These are phyloP conservation scores for Zaprionus vittiger DNA, from an alignment of 1,140 invertebrate genomes.

Conservation along the genomic window DNA sequence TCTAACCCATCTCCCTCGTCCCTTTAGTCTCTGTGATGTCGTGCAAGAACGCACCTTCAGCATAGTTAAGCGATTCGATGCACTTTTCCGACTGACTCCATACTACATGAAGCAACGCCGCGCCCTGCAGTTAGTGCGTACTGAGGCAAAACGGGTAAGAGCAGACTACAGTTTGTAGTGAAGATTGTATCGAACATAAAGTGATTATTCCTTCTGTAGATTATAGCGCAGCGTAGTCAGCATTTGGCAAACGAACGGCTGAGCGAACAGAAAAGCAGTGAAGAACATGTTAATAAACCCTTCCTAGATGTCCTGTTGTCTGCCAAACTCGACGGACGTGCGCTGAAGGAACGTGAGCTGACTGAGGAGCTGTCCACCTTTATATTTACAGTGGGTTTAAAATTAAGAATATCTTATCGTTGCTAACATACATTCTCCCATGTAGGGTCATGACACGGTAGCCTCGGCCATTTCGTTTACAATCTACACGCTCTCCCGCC, in stretches of 20 bases:
- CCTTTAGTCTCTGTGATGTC: slow-evolving; percentile 67
- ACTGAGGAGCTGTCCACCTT: slow-evolving; percentile 90
- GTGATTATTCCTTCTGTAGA: slow-evolving; percentile 35
- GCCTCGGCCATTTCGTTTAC: slow-evolving; percentile 73
- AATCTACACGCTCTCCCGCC: slow-evolving; percentile 71
- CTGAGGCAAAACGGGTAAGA: slow-evolving; percentile 58
- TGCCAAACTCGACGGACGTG: slow-evolving; percentile 85
- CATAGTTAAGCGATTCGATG: slow-evolving; percentile 78
- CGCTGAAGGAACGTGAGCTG: slow-evolving; percentile 88
- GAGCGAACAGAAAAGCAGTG: not conserved
- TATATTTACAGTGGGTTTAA: slow-evolving; percentile 88
- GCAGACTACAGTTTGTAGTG: no score
- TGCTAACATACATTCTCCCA: not conserved
- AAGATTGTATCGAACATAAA: no score
- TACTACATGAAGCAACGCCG: slow-evolving; percentile 71
- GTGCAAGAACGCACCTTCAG: slow-evolving; percentile 77
- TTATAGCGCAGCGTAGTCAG: slow-evolving; percentile 50
- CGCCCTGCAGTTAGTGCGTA: slow-evolving; percentile 57
- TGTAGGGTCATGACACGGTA: slow-evolving; percentile 86
- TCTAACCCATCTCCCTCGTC: not conserved
- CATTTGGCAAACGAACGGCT: slow-evolving; percentile 20
- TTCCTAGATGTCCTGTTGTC: slow-evolving; percentile 72
- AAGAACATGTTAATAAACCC: slow-evolving; percentile 34
- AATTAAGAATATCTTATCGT: not conserved
- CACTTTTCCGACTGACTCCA: slow-evolving; percentile 72